Percentiles rank a stretch among this genome's conserved stretches.
Conservation (phyloP, 1,140 invertebrate species). For the Mesaphorura yosii region DNA sequence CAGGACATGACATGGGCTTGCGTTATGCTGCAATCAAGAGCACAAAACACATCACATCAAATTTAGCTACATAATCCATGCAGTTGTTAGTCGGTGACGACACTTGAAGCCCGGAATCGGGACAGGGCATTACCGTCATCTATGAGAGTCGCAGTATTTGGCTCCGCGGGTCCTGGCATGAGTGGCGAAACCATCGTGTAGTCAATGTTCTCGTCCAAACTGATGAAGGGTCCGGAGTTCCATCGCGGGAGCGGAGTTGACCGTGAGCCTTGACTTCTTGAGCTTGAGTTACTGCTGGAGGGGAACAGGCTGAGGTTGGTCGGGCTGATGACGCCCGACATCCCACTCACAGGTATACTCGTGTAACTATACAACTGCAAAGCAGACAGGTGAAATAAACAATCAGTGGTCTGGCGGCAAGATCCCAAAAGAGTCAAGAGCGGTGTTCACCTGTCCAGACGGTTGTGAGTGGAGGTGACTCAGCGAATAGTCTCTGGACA, state of each 20-base stretch:
- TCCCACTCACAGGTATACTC: constrained; percentile 54
- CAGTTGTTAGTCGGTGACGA: too few species aligned
- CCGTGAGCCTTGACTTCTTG: constrained; percentile 47
- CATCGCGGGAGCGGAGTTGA: constrained; percentile 58
- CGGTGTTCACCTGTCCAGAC: constrained; percentile 27
- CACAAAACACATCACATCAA: too few species aligned
- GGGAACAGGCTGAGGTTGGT: constrained; percentile 78
- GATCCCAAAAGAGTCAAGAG: too few species aligned
- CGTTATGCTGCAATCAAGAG: too few species aligned
- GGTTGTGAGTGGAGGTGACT: constrained; percentile 32
- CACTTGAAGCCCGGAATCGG: too few species aligned
- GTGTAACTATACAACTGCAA: constrained; percentile 78
- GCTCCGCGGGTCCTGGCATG: constrained; percentile 47
- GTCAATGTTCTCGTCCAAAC: constrained; percentile 71
- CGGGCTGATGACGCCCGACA: constrained; percentile 66
- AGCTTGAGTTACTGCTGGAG: constrained; percentile 58
- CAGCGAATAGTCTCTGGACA: constrained; percentile 30
- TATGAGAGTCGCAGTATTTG: constrained; percentile 55
- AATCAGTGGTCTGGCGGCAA: too few species aligned
- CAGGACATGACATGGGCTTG: too few species aligned
- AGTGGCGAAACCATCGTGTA: constrained; percentile 79
- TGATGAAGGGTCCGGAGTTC: constrained; percentile 68
- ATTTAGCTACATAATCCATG: too few species aligned
- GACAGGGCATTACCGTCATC: constrained; percentile 60
- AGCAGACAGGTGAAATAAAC: constrained; percentile 5